Evolutionary conservation across 2,888 invertebrate species (phyloP).

Genomic region (Gastracanthus pulcherrimus): DNA sequence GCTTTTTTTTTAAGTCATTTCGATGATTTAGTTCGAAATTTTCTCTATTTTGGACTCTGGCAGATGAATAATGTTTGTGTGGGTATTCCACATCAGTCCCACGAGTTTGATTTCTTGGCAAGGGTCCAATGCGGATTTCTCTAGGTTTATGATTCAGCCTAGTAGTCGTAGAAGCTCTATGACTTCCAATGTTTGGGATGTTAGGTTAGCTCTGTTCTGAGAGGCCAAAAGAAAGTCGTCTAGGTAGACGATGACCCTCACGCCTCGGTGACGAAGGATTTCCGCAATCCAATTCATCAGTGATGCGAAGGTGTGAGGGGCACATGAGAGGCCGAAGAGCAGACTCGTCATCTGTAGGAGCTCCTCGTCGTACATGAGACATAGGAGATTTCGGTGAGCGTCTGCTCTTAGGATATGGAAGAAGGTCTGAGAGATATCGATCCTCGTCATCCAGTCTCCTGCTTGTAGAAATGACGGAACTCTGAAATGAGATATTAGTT

Average conservation of each 20-base stretch:
- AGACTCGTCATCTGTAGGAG: conserved; percentile 63
- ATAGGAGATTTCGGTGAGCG: conserved; percentile 59
- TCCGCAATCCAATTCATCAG: conserved; percentile 56
- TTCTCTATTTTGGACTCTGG: conserved; percentile 6
- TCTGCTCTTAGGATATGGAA: conserved; percentile 58
- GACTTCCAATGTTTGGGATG: conserved; percentile 26
- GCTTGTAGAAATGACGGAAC: conserved; percentile 41
- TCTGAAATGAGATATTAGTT: conserved; percentile 36
- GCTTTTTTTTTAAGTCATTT: not conserved
- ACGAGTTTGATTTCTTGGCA: conserved; percentile 53
- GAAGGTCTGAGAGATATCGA: conserved; percentile 38
- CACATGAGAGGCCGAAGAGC: conserved; percentile 63
- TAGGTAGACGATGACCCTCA: conserved; percentile 57
- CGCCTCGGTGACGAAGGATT: conserved; percentile 52
- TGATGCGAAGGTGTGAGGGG: conserved; percentile 55
- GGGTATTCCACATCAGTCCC: conserved; percentile 55
- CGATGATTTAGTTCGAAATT: conserved; percentile 20
- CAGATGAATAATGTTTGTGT: conserved; percentile 22
- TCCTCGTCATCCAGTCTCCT: conserved; percentile 42
- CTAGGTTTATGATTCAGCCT: conserved; percentile 54
- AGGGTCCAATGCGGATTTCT: conserved; percentile 54
- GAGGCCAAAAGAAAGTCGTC: conserved; percentile 58
- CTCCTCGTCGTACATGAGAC: conserved; percentile 58
- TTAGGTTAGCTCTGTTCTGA: conserved; percentile 51
- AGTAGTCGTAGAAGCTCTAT: conserved; percentile 36